Evolutionary conservation across 37 sponge, comb jelly and placozoan genomes (phyloP).

Genomic region (Chondrosia reniformis): DNA sequence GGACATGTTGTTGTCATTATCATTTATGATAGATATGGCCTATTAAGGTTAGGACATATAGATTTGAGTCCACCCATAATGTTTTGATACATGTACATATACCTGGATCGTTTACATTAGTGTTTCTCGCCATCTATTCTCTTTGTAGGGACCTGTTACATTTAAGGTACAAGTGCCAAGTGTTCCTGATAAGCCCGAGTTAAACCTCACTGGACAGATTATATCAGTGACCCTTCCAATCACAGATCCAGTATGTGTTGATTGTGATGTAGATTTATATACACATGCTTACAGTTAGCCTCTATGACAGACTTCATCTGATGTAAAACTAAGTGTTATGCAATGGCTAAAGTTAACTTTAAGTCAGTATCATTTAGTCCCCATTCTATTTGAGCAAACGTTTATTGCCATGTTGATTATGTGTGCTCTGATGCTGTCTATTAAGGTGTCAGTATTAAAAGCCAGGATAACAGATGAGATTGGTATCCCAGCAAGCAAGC

Average conservation of each 20-base stretch:
- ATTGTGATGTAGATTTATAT: too few species aligned
- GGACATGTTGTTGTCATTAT: too few species aligned
- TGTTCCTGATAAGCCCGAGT: slow-evolving; percentile 71
- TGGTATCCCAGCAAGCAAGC: slow-evolving; percentile 86
- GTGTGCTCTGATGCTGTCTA: too few species aligned
- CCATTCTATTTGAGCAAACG: too few species aligned
- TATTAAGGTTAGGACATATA: neutral
- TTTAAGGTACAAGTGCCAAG: slow-evolving; percentile 78
- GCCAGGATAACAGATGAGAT: slow-evolving; percentile 68
- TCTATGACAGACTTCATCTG: too few species aligned
- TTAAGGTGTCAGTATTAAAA: slow-evolving; percentile 85
- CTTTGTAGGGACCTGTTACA: slow-evolving; percentile 68
- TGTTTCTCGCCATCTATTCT: neutral
- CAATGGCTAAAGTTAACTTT: too few species aligned
- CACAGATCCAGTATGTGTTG: slow-evolving; percentile 78
- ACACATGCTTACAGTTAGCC: too few species aligned
- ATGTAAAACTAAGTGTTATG: too few species aligned
- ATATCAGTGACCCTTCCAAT: slow-evolving; percentile 73
- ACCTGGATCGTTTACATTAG: neutral
- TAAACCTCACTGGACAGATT: slow-evolving; percentile 80
- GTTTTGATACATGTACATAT: neutral
- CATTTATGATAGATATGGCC: too few species aligned
- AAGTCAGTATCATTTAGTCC: too few species aligned
- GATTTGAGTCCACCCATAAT: neutral
- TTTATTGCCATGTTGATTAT: too few species aligned